Evolutionary conservation across 1,140 invertebrate genomes (phyloP).

Genomic region (Anastrepha ludens): DNA sequence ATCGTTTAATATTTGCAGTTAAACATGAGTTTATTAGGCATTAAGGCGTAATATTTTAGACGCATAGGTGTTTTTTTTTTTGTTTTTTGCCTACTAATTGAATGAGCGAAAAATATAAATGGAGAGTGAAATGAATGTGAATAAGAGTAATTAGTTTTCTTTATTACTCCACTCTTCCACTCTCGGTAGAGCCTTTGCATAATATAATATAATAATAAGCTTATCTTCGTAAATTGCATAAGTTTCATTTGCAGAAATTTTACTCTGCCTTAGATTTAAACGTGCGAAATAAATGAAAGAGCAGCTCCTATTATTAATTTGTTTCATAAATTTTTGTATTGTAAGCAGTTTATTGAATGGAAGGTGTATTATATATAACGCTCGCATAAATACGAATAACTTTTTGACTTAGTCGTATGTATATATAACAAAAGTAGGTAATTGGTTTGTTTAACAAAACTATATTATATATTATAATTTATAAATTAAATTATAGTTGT

Average conservation of each 20-base stretch:
- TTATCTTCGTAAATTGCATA: background rate
- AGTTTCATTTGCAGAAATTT: background rate
- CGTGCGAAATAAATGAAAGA: background rate
- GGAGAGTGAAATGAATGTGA: background rate
- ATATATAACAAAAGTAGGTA: background rate
- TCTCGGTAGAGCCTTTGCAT: background rate
- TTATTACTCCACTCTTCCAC: background rate
- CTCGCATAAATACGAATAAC: background rate
- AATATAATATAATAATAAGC: background rate
- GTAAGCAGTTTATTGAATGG: background rate
- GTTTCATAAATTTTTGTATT: background rate
- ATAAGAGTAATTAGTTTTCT: background rate
- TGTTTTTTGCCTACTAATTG: constrained; percentile 25
- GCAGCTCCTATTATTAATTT: constrained; percentile 13
- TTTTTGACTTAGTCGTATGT: background rate
- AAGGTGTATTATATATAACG: background rate
- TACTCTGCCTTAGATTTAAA: background rate
- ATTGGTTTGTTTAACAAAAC: background rate
- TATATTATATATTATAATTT: background rate
- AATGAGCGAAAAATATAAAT: background rate
- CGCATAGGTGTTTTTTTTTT: background rate
- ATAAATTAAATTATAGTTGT: background rate
- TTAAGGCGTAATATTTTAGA: constrained; percentile 21
- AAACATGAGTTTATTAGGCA: background rate
- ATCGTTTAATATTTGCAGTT: constrained; percentile 3